Evolutionary conservation across 2,888 invertebrate genomes (phyloP), one percentile per base, ranked within the genome.

Genomic region (Lithosia quadra): DNA sequence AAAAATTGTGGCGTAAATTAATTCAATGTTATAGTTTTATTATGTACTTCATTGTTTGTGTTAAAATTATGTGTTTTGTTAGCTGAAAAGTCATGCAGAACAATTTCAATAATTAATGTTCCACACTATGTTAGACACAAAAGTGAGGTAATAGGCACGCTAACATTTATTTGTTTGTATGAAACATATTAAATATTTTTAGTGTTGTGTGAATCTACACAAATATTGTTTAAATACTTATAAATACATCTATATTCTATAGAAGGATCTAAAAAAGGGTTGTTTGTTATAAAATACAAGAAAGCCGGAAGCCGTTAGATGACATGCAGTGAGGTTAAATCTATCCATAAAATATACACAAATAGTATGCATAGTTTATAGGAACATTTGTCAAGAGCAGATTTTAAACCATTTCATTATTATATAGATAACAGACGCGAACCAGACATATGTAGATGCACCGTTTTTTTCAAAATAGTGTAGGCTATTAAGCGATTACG

Each of bases 291-390:
- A 72, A 67, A 74, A 77, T 71, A 73, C 71, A 76, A 83, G 60
- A 77, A 86, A 88, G 86, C 87, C 67, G 71, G 79, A 88, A 88
- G 86, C 88, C 77, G 82, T 88, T 86, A 86, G 73, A 72, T 75
- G 72, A 76, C 65, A 89, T 89, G 88, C 89, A 89, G 78, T 80
- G 78, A 70, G 67, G 62, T 69, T 70, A 68, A 78, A 77, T 75
- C 74, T 72, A 74, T 71, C 74, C 81, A 83, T 81, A 85, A 83
- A 75, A n/a, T 74, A 77, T 67, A 78, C 79, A 75, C 78, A 77
- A 77, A 83, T 79, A 83, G 34, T 63, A 75, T 78, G 77, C 78
- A 83, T 79, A 83, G 55, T 74, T 79, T 82, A 75, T 80, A 82
- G 74, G 69, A 73, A 36, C 65, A 49, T 79, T 83, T 85, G 85